Evolutionary conservation across 2,797 vertebrate genomes (phyloP).

Genomic region (Scomberomorus guttatus): DNA sequence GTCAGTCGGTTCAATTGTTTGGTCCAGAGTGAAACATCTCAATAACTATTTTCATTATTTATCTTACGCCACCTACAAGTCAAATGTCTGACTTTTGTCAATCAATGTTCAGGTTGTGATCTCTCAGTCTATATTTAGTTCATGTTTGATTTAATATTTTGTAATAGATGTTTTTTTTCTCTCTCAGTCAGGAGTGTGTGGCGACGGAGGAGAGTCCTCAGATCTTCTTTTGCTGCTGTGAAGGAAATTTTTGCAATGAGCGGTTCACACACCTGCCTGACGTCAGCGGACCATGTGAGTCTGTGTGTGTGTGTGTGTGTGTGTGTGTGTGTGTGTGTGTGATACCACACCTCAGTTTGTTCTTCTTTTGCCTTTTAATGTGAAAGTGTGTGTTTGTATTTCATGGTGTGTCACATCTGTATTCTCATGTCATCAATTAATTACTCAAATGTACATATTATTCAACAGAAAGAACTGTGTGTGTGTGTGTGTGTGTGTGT

Average conservation of each 20-base stretch:
- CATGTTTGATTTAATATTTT: too few species aligned
- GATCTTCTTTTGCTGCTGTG: slow-evolving; percentile 99
- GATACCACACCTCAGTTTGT: too few species aligned
- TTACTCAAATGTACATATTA: too few species aligned
- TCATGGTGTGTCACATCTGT: neutral
- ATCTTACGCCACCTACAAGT: too few species aligned
- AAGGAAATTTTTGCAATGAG: slow-evolving; percentile 96
- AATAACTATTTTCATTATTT: too few species aligned
- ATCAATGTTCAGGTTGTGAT: too few species aligned
- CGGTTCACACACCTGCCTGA: slow-evolving; percentile 94
- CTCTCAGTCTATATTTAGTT: too few species aligned
- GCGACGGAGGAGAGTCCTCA: slow-evolving; percentile 96
- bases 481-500: slow-evolving; percentile 8
- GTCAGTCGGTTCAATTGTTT: too few species aligned
- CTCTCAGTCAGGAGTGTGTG: slow-evolving; percentile 92
- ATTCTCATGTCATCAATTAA: neutral
- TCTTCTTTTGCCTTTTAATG: slow-evolving; percentile 73
- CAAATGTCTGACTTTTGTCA: too few species aligned
- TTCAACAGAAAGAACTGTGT: too few species aligned
- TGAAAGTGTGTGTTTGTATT: too few species aligned
- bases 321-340: neutral
- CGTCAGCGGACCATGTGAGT: slow-evolving; percentile 88
- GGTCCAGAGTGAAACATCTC: too few species aligned
- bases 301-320: neutral
- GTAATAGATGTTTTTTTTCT: neutral